Conservation (phyloP, 2,113 vertebrate species). For the Anas platyrhynchos region DNA sequence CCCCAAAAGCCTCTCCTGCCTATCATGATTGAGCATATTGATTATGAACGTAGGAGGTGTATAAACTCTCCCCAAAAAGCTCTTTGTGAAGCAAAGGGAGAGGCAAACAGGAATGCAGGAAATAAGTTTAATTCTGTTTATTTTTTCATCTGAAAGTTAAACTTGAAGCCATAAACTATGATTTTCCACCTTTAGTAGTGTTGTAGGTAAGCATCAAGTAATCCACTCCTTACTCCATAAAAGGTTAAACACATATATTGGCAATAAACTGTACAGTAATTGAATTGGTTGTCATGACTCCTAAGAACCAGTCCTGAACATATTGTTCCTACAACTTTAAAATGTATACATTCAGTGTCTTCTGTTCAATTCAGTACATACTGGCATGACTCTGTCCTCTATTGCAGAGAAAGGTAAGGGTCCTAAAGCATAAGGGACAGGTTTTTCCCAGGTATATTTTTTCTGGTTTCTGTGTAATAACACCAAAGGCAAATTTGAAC, state of each 20-base stretch:
- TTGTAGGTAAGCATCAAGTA: not conserved
- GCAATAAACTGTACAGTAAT: conserved; percentile 50
- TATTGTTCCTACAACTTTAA: conserved; percentile 52
- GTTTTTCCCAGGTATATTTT: not conserved
- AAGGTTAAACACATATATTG: conserved; percentile 25
- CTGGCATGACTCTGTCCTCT: conserved; percentile 9
- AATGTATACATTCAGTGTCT: conserved; percentile 51
- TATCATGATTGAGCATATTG: conserved; percentile 41
- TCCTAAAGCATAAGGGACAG: not conserved
- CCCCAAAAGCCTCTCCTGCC: conserved; percentile 49
- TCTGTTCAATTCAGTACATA: conserved; percentile 14
- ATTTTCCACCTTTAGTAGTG: not conserved
- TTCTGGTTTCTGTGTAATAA: not conserved
- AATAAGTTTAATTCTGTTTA: conserved; percentile 43
- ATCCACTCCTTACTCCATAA: conserved; percentile 25
- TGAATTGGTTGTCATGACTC: conserved; percentile 61
- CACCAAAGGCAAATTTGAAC: not conserved
- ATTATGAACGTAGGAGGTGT: conserved; percentile 9
- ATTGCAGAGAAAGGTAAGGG: not conserved
- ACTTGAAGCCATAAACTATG: conserved; percentile 17
- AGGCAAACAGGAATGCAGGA: not conserved
- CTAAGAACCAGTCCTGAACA: conserved; percentile 52
- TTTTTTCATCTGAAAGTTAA: conserved; percentile 37
- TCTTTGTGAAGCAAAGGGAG: not conserved
- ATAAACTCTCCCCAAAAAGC: conserved; percentile 8